phyloP scores from a whole-genome alignment of 2,113 vertebrate species.

The Oxyruncus cristatus region DNA sequence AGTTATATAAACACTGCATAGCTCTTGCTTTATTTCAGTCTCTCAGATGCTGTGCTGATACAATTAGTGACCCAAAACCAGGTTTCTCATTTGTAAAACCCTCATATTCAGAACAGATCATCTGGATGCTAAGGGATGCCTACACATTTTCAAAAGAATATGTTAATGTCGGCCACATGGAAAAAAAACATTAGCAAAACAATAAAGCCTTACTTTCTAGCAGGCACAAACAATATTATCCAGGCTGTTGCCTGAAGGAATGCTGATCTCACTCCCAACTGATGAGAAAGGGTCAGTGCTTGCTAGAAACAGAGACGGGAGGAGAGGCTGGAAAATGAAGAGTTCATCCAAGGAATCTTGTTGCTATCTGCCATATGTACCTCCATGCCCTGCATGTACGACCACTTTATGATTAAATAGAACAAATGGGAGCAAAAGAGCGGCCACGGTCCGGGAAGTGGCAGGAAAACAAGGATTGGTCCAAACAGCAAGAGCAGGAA shows the following conservation, averaged over 20 bases:
- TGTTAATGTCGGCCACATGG: neutral
- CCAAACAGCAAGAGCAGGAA: neutral
- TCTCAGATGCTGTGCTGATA: neutral
- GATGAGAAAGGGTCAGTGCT: neutral
- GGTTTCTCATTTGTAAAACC: neutral
- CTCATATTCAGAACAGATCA: slow-evolving; percentile 6
- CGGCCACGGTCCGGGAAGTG: rapidly evolving
- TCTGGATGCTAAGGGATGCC: neutral
- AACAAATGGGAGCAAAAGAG: neutral
- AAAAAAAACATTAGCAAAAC: neutral
- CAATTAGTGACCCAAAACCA: neutral
- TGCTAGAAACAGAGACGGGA: neutral
- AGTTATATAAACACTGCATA: slow-evolving; percentile 11
- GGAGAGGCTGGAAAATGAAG: neutral
- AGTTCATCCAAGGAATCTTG: neutral
- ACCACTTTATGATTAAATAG: neutral
- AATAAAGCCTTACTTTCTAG: neutral
- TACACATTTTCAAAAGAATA: neutral
- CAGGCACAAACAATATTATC: neutral
- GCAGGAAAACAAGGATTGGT: neutral
- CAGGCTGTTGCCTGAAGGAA: slow-evolving; percentile 13
- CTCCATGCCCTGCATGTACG: neutral
- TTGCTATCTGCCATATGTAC: neutral
- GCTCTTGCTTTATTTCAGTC: slow-evolving; percentile 4
- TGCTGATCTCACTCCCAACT: neutral